These are phyloP conservation scores for Caenorhabditis inopinata DNA, from an alignment of 1,140 invertebrate genomes.

Conservation along the genomic window DNA sequence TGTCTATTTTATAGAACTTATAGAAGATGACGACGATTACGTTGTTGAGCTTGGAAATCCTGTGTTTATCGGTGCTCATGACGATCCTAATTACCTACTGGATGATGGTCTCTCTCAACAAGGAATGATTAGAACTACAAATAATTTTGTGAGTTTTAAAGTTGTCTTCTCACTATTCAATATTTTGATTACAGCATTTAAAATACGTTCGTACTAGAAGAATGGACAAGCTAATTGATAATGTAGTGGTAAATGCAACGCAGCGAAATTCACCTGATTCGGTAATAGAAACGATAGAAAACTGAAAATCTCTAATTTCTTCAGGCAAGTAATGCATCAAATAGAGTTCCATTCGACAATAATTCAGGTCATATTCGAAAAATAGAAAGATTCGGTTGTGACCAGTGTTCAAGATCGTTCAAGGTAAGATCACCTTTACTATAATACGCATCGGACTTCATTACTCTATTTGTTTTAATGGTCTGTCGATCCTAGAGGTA, in stretches of 20 bases:
- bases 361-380: neutral
- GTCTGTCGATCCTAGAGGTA: too few relatives aligned
- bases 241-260: neutral
- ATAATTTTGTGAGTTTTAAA: neutral
- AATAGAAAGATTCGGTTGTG: neutral
- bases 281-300: neutral
- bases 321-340: neutral
- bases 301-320: neutral
- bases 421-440: too few relatives aligned
- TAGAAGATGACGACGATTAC: neutral
- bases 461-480: too few relatives aligned
- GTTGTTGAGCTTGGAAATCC: slow-evolving; percentile 8
- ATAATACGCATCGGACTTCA: too few relatives aligned
- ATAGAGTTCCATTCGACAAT: too few relatives aligned
- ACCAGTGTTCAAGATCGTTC: neutral
- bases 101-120: neutral
- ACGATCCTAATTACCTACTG: neutral
- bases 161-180: neutral
- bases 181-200: neutral
- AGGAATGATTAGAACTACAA: neutral
- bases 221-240: slow-evolving; percentile 18
- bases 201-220: slow-evolving; percentile 1
- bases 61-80: neutral
- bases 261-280: neutral
- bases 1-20: neutral